These are phyloP conservation scores for Homalodisca vitripennis DNA, from an alignment of 1,140 invertebrate genomes.

Conservation along the genomic window DNA sequence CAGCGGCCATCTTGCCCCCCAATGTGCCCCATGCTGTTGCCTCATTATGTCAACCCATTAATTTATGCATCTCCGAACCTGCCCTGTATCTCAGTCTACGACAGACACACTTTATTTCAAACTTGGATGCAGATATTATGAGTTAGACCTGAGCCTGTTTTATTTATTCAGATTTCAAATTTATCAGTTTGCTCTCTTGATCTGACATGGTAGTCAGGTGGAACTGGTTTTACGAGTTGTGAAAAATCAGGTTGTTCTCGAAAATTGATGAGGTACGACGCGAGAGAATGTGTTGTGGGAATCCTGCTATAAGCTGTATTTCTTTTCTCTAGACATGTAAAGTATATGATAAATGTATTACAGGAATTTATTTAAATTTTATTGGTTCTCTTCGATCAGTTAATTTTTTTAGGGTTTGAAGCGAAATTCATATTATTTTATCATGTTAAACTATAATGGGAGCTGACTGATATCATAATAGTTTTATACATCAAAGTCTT, in stretches of 20 bases:
- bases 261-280: too few relatives aligned
- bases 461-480: too few relatives aligned
- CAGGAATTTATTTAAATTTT: too few relatives aligned
- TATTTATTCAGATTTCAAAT: neutral
- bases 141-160: neutral
- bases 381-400: too few relatives aligned
- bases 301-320: too few relatives aligned
- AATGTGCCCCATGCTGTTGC: neutral
- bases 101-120: neutral
- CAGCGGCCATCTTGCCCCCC: neutral
- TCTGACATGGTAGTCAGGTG: neutral
- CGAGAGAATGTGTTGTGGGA: too few relatives aligned
- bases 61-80: constrained; percentile 19
- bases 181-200: neutral
- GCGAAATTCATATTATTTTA: too few relatives aligned
- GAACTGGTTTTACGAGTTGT: neutral
- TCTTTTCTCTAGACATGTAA: too few relatives aligned
- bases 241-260: neutral
- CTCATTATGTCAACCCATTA: constrained; percentile 15
- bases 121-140: neutral
- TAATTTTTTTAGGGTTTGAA: too few relatives aligned
- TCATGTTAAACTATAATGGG: too few relatives aligned
- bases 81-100: neutral
- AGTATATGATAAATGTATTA: too few relatives aligned
- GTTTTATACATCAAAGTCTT: too few relatives aligned